These are phyloP conservation scores for Drosophila eohydei DNA, from an alignment of 2,888 invertebrate genomes.

Conservation along the genomic window DNA sequence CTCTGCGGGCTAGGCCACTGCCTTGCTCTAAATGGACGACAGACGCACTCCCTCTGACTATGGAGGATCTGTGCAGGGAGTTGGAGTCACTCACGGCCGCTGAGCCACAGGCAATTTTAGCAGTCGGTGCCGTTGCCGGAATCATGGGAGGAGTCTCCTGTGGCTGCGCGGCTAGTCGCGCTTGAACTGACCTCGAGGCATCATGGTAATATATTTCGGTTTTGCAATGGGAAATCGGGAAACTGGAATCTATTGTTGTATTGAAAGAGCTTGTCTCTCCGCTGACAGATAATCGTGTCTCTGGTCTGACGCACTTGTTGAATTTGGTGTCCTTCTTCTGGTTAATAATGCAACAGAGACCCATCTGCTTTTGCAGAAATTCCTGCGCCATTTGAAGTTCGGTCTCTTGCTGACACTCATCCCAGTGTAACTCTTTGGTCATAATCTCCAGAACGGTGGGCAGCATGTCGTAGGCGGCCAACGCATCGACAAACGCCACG, in stretches of 20 bases:
- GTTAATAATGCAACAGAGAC: constrained; percentile 85
- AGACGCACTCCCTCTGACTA: neutral
- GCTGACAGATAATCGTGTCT: neutral
- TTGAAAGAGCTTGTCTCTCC: neutral
- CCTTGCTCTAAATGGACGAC: neutral
- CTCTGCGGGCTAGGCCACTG: neutral
- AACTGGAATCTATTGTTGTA: neutral
- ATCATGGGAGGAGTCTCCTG: too few species aligned
- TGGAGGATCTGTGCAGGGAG: neutral
- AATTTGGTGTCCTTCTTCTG: neutral
- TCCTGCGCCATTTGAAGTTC: constrained; percentile 92
- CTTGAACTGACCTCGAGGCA: neutral
- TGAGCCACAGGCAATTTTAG: neutral
- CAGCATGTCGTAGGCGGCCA: constrained; percentile 97
- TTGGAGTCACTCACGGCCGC: neutral
- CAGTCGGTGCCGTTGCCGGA: too few species aligned
- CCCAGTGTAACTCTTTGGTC: constrained; percentile 97
- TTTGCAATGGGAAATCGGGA: neutral
- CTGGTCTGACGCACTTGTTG: too few species aligned
- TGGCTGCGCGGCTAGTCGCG: neutral
- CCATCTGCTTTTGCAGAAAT: constrained; percentile 98
- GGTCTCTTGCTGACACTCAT: constrained; percentile 89
- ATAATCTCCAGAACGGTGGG: constrained; percentile 96
- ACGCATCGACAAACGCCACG: constrained; percentile 97
- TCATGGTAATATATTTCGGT: rapidly evolving